Base-by-base conservation (phyloP, 2,888 invertebrate genomes). In the Troglohyphantes excavatus region DNA sequence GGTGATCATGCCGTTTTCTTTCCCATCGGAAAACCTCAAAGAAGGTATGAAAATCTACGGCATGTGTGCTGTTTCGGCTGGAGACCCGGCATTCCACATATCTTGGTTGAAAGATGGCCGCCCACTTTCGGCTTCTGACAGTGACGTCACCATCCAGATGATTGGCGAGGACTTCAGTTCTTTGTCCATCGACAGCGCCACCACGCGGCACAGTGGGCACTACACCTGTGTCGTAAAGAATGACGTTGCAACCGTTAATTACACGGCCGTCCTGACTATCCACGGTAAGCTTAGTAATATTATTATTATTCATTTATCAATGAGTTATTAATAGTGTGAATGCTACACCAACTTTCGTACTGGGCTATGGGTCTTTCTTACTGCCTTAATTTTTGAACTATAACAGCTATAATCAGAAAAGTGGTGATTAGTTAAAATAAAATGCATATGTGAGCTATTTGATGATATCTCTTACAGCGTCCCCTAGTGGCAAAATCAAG, bases 1-100 rank as follows among this genome's bases (percentile, higher is more conserved):
- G 26, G 96, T 97, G 93, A 96, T 97, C 17, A 92, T 92, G 72
- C 92, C 92, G 9, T 91, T 92, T 39, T 83, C 78, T 6, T 91
- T 92, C 23, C 90, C 91, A 33, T 84, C 88, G 17, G 94, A 94
- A 92, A 93, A 94, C 79, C 94, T 95, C 79, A 94, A 94, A 91
- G 93, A 93, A 91, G 94, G 94, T 43, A 93, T 93, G 92, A 92
- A 94, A 90, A 93, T 93, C 67, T 93, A 93, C 90, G 93, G 93
- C 81, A 93, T 93, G 82, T 94, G 94, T 92, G 93, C 93, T 75
- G 93, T 94, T 59, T 93, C 92, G 6, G 92, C 92, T 59, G 93
- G 94, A 2, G 94, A 94, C 92, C 93, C 93, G 46, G 94, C 94
- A 19, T 93, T 94, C 46, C 92, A 92, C 70, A 93, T 94, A 65